Base-by-base conservation (phyloP, 2,888 invertebrate genomes). In the Aspidiotus destructor region DNA sequence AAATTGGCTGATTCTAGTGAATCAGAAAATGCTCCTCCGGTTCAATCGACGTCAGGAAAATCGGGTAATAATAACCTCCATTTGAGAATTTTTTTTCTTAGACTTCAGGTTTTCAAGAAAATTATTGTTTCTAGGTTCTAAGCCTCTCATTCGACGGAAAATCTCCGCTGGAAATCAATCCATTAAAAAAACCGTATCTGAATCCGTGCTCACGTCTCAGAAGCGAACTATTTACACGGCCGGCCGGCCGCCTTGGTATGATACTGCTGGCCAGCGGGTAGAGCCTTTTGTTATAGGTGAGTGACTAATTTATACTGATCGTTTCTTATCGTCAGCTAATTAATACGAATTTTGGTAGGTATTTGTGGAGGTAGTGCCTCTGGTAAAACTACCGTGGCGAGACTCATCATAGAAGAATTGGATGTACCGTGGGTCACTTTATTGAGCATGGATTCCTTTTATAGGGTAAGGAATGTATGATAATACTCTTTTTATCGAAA, bases 361-460 rank as follows among this genome's bases (percentile, higher is more conserved):
- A 92, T 99, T 74, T 98, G 97, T 79, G 99, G 99, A 71, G 99
- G 98, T 8, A 97, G 96, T 78, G 99, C 99, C 0, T 96, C 96
- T 2, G 99, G 99, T 6, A 99, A 99, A 80, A 99, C 99, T 0
- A 98, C 98, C 0, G 98, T 97, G 0, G 97, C 99, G 7, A 89
- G 90, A 71, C 95, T 93, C 81, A 98, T 99, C 69, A 92, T 92
- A 73, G 90, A 91, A 81, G 87, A 87, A 75, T 83, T 99, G 44
- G 92, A 96, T 79, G 93, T 99, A 73, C 96, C 96, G 8, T 99
- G 99, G 99, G 99, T 99, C 69, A 97, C 96, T 8, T 83, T 99
- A 52, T 83, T 92, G 73, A 94, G 94, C 75, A 94, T 99, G 96
- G 99, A 99, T 79, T 97, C 96, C 1, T 99, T 99, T 79, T 99